Evolutionary conservation across 92 coral and sea anemone species (phyloP).

Genomic region (Micromussa lordhowensis): DNA sequence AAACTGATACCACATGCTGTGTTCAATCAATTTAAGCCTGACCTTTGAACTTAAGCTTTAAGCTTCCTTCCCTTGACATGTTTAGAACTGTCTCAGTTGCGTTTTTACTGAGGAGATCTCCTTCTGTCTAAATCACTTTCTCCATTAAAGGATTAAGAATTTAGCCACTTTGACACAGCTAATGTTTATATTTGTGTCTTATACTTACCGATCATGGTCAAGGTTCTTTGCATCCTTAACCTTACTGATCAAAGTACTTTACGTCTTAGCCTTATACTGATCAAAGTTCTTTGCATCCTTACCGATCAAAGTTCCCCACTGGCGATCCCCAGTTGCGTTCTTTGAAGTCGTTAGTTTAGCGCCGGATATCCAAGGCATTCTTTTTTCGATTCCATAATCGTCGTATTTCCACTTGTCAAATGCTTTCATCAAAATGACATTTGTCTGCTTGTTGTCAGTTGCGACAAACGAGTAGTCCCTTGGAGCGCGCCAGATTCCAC

Average conservation of each 20-base stretch:
- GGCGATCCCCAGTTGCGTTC: constrained; percentile 49
- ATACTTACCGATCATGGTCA: no score
- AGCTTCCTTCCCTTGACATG: no score
- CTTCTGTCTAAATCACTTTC: no score
- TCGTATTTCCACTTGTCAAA: constrained; percentile 79
- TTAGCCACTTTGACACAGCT: neutral
- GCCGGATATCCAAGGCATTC: constrained; percentile 91
- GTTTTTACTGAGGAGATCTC: no score
- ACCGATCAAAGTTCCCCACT: constrained; percentile 80
- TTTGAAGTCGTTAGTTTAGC: constrained; percentile 71
- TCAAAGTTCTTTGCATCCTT: neutral
- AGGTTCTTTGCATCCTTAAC: no score
- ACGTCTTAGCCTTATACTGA: no score
- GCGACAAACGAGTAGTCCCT: constrained; percentile 68
- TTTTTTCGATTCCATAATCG: constrained; percentile 64
- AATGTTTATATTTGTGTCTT: neutral
- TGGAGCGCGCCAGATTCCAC: constrained; percentile 83
- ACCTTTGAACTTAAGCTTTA: no score
- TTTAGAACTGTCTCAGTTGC: no score
- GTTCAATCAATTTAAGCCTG: no score
- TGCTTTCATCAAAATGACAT: constrained; percentile 60
- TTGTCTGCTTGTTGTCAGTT: constrained; percentile 67
- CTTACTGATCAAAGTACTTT: constrained; percentile 6
- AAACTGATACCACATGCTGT: no score
- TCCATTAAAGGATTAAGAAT: neutral